Evolutionary conservation across 2,888 invertebrate species (phyloP).

Genomic region (Phortica okadai): DNA sequence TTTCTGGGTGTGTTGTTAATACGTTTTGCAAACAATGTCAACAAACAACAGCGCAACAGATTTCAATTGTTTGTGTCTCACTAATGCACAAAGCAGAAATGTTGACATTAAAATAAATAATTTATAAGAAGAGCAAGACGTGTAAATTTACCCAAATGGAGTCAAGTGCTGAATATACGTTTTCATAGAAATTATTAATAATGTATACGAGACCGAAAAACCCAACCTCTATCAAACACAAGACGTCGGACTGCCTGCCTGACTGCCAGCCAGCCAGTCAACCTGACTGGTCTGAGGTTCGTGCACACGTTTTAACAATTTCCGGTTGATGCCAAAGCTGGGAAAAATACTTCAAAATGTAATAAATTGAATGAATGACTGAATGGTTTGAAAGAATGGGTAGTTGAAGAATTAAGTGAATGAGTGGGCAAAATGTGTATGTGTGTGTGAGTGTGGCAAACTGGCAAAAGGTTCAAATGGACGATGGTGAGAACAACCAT

Average conservation of each 20-base stretch:
- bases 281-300: not conserved
- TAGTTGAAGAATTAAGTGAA: not conserved
- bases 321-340: constrained; percentile 53
- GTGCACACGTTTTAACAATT: constrained; percentile 69
- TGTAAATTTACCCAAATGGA: constrained; percentile 48
- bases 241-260: too few species aligned
- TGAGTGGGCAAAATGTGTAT: not conserved
- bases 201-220: constrained; percentile 35
- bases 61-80: not conserved
- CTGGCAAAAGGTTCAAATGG: constrained; percentile 21
- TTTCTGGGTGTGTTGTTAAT: not conserved
- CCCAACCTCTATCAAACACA: too few species aligned
- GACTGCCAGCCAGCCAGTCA: not conserved
- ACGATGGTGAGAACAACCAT: not conserved
- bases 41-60: not conserved
- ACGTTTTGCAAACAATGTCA: not conserved
- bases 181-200: constrained; percentile 63
- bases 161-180: constrained; percentile 33
- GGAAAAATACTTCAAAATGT: constrained; percentile 68
- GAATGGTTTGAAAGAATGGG: not conserved
- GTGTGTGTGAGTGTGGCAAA: not conserved
- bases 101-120: constrained; percentile 65
- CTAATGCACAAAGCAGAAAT: constrained; percentile 34
- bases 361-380: constrained; percentile 53
- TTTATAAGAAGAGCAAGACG: constrained; percentile 54